A percentile compares a stretch with the other conserved stretches of the same genome.
phyloP scores from a whole-genome alignment of 2,113 vertebrate genomes.

The Myrmophylax atrothorax region DNA sequence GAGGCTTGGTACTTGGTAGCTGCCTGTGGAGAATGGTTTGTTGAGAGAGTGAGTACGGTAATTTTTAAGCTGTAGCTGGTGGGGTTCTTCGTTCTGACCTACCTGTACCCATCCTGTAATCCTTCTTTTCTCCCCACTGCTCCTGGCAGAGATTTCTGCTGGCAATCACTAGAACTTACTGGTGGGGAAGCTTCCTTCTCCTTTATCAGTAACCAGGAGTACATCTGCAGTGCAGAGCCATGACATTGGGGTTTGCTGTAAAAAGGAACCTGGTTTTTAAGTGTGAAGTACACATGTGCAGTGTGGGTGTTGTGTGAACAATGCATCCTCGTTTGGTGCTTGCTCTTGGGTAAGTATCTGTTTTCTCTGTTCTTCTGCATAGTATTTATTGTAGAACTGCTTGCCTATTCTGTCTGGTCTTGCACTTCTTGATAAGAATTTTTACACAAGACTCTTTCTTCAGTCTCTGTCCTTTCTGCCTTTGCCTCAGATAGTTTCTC shows the following conservation, averaged over 20 bases:
- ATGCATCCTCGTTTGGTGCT: background rate
- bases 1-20: background rate
- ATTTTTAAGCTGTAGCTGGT: background rate
- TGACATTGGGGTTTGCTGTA: background rate
- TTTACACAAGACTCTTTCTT: background rate
- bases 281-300: background rate
- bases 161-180: background rate
- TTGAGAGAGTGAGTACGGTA: background rate
- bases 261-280: background rate
- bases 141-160: background rate
- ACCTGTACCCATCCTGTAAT: background rate
- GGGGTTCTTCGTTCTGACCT: background rate
- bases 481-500: background rate
- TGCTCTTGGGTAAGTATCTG: constrained; percentile 37
- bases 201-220: background rate
- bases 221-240: background rate
- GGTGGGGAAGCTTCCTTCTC: background rate
- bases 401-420: background rate
- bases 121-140: background rate
- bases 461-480: background rate
- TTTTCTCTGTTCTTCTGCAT: background rate
- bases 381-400: background rate
- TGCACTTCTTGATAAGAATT: background rate
- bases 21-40: background rate
- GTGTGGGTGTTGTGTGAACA: background rate